Percentiles rank a stretch among this genome's conserved stretches.
phyloP scores from a whole-genome alignment of 2,113 vertebrate genomes.

The Microtus richardsoni region DNA sequence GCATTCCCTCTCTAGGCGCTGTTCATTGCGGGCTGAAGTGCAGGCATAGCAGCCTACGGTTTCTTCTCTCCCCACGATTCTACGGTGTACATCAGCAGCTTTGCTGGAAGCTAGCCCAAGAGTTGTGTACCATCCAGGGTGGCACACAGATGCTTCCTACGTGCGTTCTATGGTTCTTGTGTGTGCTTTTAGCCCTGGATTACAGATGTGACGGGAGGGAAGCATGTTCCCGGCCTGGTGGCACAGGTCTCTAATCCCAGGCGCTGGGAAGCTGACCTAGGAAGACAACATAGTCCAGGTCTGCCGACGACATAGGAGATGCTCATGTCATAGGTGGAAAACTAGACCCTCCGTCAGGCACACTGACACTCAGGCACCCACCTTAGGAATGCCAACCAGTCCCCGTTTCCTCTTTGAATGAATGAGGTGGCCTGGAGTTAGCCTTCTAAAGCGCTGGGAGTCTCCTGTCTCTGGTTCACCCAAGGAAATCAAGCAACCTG shows the following conservation, averaged over 20 bases:
- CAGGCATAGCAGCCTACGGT: neutral
- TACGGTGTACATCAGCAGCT: neutral
- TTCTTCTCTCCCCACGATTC: neutral
- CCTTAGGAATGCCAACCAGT: neutral
- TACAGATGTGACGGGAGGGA: neutral
- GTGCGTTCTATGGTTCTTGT: neutral
- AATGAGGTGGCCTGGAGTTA: neutral
- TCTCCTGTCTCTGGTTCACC: neutral
- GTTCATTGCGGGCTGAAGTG: accelerated
- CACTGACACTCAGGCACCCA: neutral
- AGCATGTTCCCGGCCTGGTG: neutral
- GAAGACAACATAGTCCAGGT: neutral
- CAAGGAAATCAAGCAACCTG: neutral
- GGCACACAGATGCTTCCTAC: neutral
- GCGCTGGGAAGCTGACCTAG: neutral
- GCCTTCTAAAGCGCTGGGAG: neutral
- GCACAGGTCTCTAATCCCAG: neutral
- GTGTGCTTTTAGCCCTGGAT: neutral
- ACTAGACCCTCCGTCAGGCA: too few relatives aligned
- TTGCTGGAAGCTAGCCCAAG: neutral
- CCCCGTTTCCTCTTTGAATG: neutral
- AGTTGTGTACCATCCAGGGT: neutral
- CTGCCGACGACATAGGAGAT: neutral
- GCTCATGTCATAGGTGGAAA: neutral
- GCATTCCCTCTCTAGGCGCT: neutral